phyloP scores from a whole-genome alignment of 1,140 invertebrate species.

The Himalopsyche phryganea region DNA sequence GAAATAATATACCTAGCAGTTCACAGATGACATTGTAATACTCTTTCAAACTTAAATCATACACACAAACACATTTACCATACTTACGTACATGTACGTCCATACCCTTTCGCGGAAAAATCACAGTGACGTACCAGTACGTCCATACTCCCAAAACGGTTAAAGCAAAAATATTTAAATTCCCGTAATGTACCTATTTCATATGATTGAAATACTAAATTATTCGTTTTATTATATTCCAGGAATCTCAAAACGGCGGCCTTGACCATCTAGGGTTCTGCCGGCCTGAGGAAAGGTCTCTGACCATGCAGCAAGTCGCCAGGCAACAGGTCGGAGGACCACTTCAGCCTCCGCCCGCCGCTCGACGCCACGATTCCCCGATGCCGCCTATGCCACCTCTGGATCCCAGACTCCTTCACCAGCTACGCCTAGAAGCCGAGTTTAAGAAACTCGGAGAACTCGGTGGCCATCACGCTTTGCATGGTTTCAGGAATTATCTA shows the following conservation, averaged over 20 bases:
- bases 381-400: constrained; percentile 12
- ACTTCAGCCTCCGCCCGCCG: constrained; percentile 2
- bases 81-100: no score
- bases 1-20: no score
- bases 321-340: constrained; percentile 6
- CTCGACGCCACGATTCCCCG: not conserved
- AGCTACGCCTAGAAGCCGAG: constrained; percentile 46
- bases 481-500: constrained; percentile 37
- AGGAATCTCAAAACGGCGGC: constrained; percentile 34
- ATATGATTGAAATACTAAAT: no score
- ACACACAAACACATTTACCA: no score
- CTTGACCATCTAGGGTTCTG: constrained; percentile 28
- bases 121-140: no score
- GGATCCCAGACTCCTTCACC: constrained; percentile 42
- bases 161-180: no score
- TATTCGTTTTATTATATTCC: constrained; percentile 23
- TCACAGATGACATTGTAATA: no score
- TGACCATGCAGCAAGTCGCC: constrained; percentile 25
- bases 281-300: constrained; percentile 24
- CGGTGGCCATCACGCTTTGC: constrained; percentile 26
- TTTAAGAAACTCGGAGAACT: constrained; percentile 49
- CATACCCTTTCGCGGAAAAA: no score
- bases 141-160: no score
- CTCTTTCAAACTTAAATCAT: no score
- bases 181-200: no score